Conservation (phyloP, 2,888 invertebrate species). For the Tetramorium bicarinatum region DNA sequence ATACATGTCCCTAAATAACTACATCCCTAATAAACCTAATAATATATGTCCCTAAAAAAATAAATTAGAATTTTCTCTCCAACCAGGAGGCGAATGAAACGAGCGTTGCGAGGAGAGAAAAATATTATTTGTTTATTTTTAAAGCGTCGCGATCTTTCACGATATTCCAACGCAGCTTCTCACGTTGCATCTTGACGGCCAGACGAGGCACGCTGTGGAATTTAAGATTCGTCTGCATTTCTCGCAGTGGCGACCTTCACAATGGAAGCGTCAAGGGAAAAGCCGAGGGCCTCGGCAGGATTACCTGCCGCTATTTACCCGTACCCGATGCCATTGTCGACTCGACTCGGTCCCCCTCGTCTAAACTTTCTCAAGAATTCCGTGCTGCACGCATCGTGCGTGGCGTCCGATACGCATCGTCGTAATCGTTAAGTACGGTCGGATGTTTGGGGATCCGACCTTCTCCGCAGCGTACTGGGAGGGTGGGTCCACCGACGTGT, state of each 20-base stretch:
- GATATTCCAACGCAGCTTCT: constrained; percentile 3
- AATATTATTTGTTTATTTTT: not conserved
- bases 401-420: constrained; percentile 39
- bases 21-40: too few species aligned
- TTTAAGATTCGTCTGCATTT: constrained; percentile 9
- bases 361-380: constrained; percentile 51
- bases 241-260: constrained; percentile 39
- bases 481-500: constrained; percentile 63
- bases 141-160: too few species aligned
- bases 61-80: not conserved
- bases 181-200: not conserved
- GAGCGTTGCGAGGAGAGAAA: not conserved
- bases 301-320: constrained; percentile 72
- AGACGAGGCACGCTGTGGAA: not conserved
- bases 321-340: constrained; percentile 68
- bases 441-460: constrained; percentile 8
- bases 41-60: too few species aligned
- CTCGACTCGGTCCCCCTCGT: constrained; percentile 16
- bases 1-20: too few species aligned
- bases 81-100: not conserved
- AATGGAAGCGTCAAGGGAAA: constrained; percentile 58
- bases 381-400: constrained; percentile 22
- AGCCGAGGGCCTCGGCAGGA: constrained; percentile 27
- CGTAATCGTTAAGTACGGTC: constrained; percentile 31
- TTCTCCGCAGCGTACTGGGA: constrained; percentile 32